Evolutionary conservation across 2,888 invertebrate genomes (phyloP), one percentile per base, ranked within the genome.

Genomic region (Athripsodes cinereus): DNA sequence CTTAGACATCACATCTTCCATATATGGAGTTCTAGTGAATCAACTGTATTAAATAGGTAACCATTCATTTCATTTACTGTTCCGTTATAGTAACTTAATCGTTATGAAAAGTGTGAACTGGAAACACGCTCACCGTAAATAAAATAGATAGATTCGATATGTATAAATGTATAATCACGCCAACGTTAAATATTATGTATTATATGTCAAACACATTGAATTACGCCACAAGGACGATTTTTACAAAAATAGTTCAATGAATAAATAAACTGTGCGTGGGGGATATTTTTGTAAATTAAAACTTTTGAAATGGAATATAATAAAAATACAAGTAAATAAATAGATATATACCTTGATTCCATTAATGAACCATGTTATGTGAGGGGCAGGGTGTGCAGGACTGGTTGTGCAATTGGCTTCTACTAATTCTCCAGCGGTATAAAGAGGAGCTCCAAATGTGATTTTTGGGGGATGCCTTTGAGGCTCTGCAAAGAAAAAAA

Each of bases 291-390:
- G 11, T 31, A 31, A 31, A 31, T 31, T 8, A 11, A 8, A 11
- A 8, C 31, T 31, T 6, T 31, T 31, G 6, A 31, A 31, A 31
- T 8, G 8, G 11, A 31, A 8, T 6, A 11, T 31, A 8, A 8
- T 31, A 31, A 31, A 31, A 31, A 31, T 31, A 31, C 8, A 11
- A 8, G 11, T 6, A 31, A 8, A 31, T 31, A 31, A 31, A 31
- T 31, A 6, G 31, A 31, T 31, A 8, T 48, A 69, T 71, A 88
- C 88, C 83, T 86, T 85, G 67, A 82, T 77, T 66, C 84, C 84
- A 72, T 89, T 88, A 69, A 89, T 85, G 67, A 88, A 81, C 89
- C 89, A 89, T 62, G 86, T 86, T 70, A 89, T 83, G 69, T 86
- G 84, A 11, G 89, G 87, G 11, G 87, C 84, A 55, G 89, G 89